These are phyloP conservation scores for Xylota segnis DNA, from an alignment of 2,888 invertebrate species.

Conservation along the genomic window DNA sequence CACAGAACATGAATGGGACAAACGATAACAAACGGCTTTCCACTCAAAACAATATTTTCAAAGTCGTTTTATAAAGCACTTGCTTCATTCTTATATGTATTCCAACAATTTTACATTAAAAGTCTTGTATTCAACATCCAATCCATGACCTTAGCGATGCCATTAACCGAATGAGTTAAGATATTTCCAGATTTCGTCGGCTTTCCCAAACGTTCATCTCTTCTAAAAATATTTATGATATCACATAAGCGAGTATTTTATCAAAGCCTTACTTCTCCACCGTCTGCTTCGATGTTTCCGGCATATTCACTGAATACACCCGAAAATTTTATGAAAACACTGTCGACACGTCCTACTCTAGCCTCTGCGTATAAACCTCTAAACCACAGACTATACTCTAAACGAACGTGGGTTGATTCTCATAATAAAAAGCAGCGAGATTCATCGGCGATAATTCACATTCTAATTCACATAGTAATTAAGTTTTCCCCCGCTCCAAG, in stretches of 20 bases:
- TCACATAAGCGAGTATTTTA: not conserved
- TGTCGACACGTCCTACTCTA: not conserved
- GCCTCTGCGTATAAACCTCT: not conserved
- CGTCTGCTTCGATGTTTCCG: not conserved
- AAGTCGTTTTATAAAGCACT: too few relatives aligned
- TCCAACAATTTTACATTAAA: conserved; percentile 24
- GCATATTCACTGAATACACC: not conserved
- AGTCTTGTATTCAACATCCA: conserved; percentile 56
- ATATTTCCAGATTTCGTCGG: not conserved
- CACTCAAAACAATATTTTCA: too few relatives aligned
- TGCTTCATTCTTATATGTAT: not conserved
- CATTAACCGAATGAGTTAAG: not conserved
- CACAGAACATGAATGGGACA: too few relatives aligned
- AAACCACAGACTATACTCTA: too few relatives aligned
- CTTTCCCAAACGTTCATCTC: not conserved
- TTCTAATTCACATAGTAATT: conserved; percentile 52
- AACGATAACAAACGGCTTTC: too few relatives aligned
- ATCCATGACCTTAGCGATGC: not conserved
- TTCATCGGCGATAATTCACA: conserved; percentile 26
- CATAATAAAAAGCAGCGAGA: not conserved
- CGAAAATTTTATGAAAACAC: not conserved
- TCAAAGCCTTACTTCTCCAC: not conserved
- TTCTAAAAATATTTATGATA: conserved; percentile 4
- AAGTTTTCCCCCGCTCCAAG: conserved; percentile 8
- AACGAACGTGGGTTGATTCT: not conserved